These are phyloP conservation scores for Cheiracanthium punctorium DNA, from an alignment of 2,888 invertebrate genomes.

Conservation along the genomic window DNA sequence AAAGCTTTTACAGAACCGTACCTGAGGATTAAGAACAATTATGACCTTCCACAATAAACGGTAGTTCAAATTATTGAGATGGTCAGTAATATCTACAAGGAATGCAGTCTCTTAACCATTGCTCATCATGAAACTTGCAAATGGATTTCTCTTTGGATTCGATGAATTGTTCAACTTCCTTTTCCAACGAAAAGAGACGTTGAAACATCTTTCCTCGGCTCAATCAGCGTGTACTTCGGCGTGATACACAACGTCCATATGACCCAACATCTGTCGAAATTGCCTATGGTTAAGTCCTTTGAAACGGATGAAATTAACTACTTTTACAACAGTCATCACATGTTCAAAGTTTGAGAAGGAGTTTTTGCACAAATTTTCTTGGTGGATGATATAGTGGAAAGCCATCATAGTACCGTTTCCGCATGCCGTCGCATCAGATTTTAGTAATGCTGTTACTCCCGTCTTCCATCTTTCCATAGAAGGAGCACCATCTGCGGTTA, in stretches of 20 bases:
- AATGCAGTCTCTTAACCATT: no score
- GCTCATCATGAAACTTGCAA: no score
- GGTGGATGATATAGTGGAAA: slow-evolving; percentile 17
- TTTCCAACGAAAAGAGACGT: no score
- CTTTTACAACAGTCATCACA: slow-evolving; percentile 29
- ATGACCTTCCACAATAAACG: no score
- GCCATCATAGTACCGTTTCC: slow-evolving; percentile 12
- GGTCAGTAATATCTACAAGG: no score
- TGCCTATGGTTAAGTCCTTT: slow-evolving; percentile 21
- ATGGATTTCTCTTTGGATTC: no score
- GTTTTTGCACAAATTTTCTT: slow-evolving; percentile 23
- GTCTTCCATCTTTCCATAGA: neutral
- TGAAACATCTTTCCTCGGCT: no score
- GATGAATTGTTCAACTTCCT: no score
- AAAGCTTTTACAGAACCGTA: no score
- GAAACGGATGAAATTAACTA: slow-evolving; percentile 10
- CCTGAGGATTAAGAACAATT: no score
- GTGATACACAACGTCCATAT: slow-evolving; percentile 21
- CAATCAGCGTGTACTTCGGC: no score
- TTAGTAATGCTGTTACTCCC: neutral
- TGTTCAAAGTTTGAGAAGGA: slow-evolving; percentile 25
- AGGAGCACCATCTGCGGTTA: neutral
- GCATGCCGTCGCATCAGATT: neutral
- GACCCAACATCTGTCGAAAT: slow-evolving; percentile 1
- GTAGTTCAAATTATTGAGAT: no score